Conservation (phyloP, 92 coral and sea anemone species). For the Porites cylindrica region DNA sequence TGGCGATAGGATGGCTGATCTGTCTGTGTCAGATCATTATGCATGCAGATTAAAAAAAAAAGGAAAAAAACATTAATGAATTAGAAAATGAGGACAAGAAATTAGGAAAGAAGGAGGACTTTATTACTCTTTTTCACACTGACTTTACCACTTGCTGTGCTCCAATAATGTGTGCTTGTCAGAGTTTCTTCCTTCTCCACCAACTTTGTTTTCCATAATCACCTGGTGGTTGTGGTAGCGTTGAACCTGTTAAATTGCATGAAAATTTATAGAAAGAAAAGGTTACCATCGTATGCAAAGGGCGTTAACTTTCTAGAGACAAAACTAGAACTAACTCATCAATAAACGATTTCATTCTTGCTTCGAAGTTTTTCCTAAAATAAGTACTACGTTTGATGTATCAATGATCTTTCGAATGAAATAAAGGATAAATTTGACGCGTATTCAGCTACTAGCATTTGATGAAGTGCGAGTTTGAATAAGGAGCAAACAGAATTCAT, state of each 20-base stretch:
- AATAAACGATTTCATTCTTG: not conserved
- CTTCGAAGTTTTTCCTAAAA: not conserved
- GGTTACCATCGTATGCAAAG: not conserved
- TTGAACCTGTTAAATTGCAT: not conserved
- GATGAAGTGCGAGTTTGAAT: not conserved
- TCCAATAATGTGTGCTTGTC: not conserved
- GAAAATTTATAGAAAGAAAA: not conserved
- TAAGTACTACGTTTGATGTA: not conserved
- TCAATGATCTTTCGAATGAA: not conserved
- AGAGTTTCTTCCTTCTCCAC: not conserved
- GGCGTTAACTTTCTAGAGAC: not conserved
- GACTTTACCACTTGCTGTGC: not conserved
- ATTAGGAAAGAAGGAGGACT: not conserved
- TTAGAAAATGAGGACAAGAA: not conserved
- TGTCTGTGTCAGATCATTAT: not conserved
- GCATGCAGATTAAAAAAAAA: not conserved
- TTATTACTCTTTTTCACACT: too few species aligned
- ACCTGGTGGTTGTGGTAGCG: not conserved
- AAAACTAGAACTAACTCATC: not conserved
- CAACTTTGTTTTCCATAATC: not conserved
- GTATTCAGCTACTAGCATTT: not conserved
- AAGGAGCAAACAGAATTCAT: constrained; percentile 5
- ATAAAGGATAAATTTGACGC: not conserved
- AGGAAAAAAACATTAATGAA: not conserved
- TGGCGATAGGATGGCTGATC: too few species aligned